Evolutionary conservation across 2,888 invertebrate species (phyloP), one percentile per base, ranked within the genome.

Genomic region (Eupithecia dodoneata): DNA sequence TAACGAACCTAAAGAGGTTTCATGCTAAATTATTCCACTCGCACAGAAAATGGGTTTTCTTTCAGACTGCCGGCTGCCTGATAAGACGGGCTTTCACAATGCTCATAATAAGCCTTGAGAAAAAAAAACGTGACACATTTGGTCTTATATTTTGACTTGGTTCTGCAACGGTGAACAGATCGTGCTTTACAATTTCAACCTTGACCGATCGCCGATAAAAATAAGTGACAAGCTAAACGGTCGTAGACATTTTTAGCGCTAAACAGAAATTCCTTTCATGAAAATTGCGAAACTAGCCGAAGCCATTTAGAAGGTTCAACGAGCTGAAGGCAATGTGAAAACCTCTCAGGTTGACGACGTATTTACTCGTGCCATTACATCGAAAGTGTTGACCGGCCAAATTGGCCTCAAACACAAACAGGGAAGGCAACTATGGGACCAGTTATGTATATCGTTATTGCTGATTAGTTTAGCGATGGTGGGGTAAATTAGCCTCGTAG

Each of bases 351-450:
- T 75, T 76, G 76, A 76, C 74, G 77, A 77, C 72, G 77, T 82
- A 83, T 84, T 84, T 83, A 80, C 79, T 74, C 76, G 73, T 42
- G 77, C 81, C 82, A 83, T 85, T 84, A 83, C 76, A 72, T 72
- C 70, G 75, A 47, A 73, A 83, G 83, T 83, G 84, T 85, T 87
- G 84, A 85, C 85, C 83, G 74, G 73, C 79, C 77, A 81, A 87
- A 88, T 87, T 85, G 82, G 82, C 72, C 76, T 78, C 79, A 80
- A 80, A 81, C 81, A 83, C 79, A 87, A 84, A 86, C 84, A 83
- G 75, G 80, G 65, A 18, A 66, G 76, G 73, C 65, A 63, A 71
- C 71, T 70, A 71, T 74, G 75, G 47, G 66, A 71, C 71, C 80
- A 77, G 72, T 71, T 71, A 76, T 72, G 73, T 76, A 82, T 83